These are phyloP conservation scores for Heteropelma amictum DNA, from an alignment of 2,888 invertebrate species.

Conservation along the genomic window DNA sequence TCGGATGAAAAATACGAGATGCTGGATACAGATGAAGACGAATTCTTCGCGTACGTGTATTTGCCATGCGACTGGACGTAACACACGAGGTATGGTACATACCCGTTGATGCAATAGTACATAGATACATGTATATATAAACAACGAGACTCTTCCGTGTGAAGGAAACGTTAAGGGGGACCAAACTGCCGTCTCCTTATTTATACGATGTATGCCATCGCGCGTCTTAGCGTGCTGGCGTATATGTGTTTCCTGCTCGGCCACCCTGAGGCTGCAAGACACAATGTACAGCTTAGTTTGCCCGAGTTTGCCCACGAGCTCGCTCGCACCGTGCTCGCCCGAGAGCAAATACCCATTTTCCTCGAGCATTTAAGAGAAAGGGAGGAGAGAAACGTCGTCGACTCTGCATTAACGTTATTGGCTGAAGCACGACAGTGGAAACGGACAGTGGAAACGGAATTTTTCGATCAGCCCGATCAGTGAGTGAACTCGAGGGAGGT, in stretches of 20 bases:
- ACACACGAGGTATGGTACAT: slow-evolving; percentile 16
- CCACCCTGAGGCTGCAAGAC: slow-evolving; percentile 33
- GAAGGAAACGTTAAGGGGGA: slow-evolving; percentile 48
- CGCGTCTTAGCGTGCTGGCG: slow-evolving; percentile 36
- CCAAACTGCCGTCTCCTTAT: slow-evolving; percentile 56
- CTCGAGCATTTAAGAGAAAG: slow-evolving; percentile 2
- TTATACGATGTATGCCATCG: slow-evolving; percentile 55
- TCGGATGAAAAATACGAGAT: too few relatives aligned
- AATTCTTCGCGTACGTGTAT: too few relatives aligned
- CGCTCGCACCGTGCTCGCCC: slow-evolving; percentile 52
- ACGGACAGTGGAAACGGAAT: slow-evolving; percentile 19
- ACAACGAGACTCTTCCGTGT: slow-evolving; percentile 48
- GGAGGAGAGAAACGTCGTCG: neutral
- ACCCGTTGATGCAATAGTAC: slow-evolving; percentile 38
- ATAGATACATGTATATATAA: too few relatives aligned
- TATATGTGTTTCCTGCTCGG: slow-evolving; percentile 36
- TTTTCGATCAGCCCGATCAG: slow-evolving; percentile 34
- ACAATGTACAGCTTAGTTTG: slow-evolving; percentile 34
- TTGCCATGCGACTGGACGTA: neutral
- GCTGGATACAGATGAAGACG: too few relatives aligned
- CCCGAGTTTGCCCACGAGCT: slow-evolving; percentile 40
- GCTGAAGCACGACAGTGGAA: neutral
- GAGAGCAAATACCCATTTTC: slow-evolving; percentile 55
- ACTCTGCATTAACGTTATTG: neutral
- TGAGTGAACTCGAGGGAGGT: too few relatives aligned